phyloP scores from a whole-genome alignment of 2,113 vertebrate genomes.

The Colistium nudipinnis region DNA sequence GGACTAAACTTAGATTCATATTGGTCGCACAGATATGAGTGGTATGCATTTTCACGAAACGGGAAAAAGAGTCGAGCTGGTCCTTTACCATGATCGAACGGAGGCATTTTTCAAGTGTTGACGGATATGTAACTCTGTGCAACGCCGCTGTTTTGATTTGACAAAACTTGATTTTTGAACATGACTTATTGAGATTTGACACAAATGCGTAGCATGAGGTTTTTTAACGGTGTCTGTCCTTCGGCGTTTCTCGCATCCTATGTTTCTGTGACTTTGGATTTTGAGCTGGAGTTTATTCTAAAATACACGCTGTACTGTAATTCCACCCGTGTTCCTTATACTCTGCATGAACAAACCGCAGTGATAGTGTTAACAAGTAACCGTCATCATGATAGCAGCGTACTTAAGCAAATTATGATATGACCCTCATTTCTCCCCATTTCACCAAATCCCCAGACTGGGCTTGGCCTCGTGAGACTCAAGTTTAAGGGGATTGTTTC shows the following conservation, averaged over 20 bases:
- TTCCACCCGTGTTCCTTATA: background rate
- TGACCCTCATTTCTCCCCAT: slow-evolving; percentile 8
- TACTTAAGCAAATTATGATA: slow-evolving; percentile 3
- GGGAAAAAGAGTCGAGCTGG: background rate
- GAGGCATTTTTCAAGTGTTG: background rate
- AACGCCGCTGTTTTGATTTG: no score
- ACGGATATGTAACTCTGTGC: background rate
- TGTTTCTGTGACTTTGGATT: slow-evolving; percentile 1
- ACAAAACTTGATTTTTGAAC: background rate
- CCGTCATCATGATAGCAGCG: background rate
- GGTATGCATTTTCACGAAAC: slow-evolving; percentile 1
- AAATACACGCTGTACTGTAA: background rate
- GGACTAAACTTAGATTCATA: background rate
- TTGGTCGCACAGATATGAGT: background rate
- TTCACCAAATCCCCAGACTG: slow-evolving; percentile 3
- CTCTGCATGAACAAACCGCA: background rate
- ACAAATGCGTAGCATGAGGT: background rate
- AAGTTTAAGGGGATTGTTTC: slow-evolving; percentile 5
- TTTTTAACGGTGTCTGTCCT: background rate
- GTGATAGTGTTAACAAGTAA: no score
- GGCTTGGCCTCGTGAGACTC: slow-evolving; percentile 16
- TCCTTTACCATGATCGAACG: background rate
- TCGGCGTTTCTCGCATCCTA: background rate
- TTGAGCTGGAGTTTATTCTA: background rate
- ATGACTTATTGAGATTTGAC: background rate